These are phyloP conservation scores for Fopius arisanus DNA, from an alignment of 1,140 invertebrate genomes.

Conservation along the genomic window DNA sequence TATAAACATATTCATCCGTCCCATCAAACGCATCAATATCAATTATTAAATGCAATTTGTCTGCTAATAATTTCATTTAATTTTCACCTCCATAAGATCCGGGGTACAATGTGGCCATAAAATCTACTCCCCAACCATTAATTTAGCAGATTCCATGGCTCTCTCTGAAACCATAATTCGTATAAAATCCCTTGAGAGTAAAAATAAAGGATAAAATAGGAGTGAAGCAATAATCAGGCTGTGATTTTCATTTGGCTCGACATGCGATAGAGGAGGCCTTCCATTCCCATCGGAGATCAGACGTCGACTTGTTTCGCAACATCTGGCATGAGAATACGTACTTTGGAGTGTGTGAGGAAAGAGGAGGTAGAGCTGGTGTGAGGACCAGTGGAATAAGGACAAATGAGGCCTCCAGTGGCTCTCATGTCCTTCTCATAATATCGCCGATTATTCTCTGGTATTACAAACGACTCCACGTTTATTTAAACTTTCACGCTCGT, in stretches of 20 bases:
- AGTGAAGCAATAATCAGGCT: background rate
- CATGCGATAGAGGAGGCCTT: constrained; percentile 5
- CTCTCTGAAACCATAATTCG: background rate
- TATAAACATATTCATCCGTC: too few relatives aligned
- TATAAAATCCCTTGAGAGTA: background rate
- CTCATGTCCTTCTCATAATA: background rate
- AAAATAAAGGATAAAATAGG: background rate
- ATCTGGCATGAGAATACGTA: constrained; percentile 4
- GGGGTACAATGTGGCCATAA: too few relatives aligned
- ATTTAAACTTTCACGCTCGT: background rate
- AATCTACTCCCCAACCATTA: too few relatives aligned
- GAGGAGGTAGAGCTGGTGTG: background rate
- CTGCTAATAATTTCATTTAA: too few relatives aligned
- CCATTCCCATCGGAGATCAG: background rate
- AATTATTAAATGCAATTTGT: too few relatives aligned
- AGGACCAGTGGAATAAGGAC: background rate
- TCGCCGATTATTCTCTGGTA: background rate
- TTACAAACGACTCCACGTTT: background rate
- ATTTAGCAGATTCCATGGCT: background rate
- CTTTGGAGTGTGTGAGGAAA: background rate
- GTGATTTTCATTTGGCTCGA: background rate
- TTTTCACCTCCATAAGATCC: too few relatives aligned
- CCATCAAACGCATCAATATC: too few relatives aligned
- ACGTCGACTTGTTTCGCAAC: constrained; percentile 4
- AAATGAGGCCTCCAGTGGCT: background rate